A percentile compares a stretch with the other conserved stretches of the same genome.
These are phyloP conservation scores for Chouioia cunea DNA, from an alignment of 2,888 invertebrate species.

Conservation along the genomic window DNA sequence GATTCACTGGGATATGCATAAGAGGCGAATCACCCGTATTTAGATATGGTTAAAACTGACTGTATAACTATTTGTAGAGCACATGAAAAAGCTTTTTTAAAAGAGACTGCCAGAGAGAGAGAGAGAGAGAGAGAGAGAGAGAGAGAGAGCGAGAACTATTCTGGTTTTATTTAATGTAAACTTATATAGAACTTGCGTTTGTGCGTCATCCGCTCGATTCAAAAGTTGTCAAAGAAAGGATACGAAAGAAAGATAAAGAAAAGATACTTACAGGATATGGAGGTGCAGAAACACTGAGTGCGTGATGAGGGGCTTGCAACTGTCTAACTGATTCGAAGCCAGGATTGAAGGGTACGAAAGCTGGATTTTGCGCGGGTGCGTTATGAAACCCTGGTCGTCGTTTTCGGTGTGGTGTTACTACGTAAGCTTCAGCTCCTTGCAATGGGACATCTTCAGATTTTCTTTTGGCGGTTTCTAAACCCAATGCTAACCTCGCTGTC, in stretches of 20 bases:
- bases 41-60: no score
- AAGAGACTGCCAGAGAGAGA: no score
- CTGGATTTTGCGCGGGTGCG: slow-evolving; percentile 88
- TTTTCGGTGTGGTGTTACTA: slow-evolving; percentile 89
- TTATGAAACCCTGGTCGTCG: slow-evolving; percentile 89
- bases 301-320: slow-evolving; percentile 77
- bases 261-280: slow-evolving; percentile 70
- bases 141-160: no score
- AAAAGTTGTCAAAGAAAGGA: not conserved
- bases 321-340: slow-evolving; percentile 70
- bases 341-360: slow-evolving; percentile 82
- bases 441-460: slow-evolving; percentile 78
- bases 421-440: slow-evolving; percentile 83
- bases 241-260: not conserved
- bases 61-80: no score
- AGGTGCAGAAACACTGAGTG: slow-evolving; percentile 81
- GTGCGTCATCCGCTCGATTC: no score
- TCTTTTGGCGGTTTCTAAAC: slow-evolving; percentile 76
- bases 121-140: no score
- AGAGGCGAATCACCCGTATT: no score
- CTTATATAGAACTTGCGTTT: no score
- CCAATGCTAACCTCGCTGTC: slow-evolving; percentile 71
- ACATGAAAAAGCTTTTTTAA: no score
- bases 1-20: no score
- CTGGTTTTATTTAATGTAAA: no score